Percentiles rank a stretch among this genome's conserved stretches.
Evolutionary conservation across 2,888 invertebrate species (phyloP).

Genomic region (Brachycybe producta): DNA sequence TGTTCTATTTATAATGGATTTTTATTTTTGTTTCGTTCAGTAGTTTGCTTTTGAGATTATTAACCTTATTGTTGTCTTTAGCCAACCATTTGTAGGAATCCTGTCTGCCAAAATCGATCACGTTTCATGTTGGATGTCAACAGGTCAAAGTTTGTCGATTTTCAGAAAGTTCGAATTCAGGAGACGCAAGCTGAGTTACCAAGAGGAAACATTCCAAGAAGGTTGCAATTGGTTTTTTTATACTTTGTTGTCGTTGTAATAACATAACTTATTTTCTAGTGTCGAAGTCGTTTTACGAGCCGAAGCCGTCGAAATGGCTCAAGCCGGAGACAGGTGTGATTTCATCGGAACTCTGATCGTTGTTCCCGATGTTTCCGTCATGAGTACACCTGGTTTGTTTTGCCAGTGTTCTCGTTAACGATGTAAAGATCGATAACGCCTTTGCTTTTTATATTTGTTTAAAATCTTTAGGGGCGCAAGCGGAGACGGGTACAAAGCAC

Average conservation of each 20-base stretch:
- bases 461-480: constrained; percentile 47
- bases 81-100: constrained; percentile 92
- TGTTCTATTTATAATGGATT: constrained; percentile 30
- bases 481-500: constrained; percentile 64
- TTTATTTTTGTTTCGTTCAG: not conserved
- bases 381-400: constrained; percentile 57
- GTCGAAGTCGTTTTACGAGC: constrained; percentile 88
- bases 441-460: not conserved
- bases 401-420: not conserved
- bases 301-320: constrained; percentile 91
- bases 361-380: constrained; percentile 83
- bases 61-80: constrained; percentile 33
- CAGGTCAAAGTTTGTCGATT: constrained; percentile 90
- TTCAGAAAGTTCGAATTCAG: constrained; percentile 94
- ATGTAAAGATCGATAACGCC: not conserved
- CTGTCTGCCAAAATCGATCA: constrained; percentile 82
- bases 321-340: constrained; percentile 74
- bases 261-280: constrained; percentile 29
- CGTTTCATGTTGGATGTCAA: constrained; percentile 84
- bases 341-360: constrained; percentile 94
- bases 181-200: constrained; percentile 96
- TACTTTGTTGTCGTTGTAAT: not conserved
- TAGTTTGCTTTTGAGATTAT: constrained; percentile 1
- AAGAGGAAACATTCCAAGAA: constrained; percentile 88
- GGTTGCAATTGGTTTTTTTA: constrained; percentile 35